Conservation (phyloP, 92 coral and sea anemone genomes). For the Desmophyllum pertusum region DNA sequence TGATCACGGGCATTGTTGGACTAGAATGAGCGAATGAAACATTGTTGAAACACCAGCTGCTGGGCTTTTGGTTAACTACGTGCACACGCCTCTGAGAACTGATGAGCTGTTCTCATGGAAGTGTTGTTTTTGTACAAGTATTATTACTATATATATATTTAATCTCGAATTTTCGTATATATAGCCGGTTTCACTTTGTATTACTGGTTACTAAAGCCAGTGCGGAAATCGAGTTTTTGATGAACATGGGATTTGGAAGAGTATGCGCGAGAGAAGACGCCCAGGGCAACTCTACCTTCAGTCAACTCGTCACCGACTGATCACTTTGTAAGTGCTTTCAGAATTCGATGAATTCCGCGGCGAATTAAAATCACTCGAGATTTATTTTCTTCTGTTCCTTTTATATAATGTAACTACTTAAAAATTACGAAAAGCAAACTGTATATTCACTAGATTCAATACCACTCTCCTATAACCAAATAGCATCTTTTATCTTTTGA, state of each 20-base stretch:
- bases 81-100: background rate
- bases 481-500: too few relatives aligned
- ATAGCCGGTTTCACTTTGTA: background rate
- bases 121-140: background rate
- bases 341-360: too few relatives aligned
- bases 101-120: background rate
- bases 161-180: background rate
- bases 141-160: background rate
- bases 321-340: too few relatives aligned
- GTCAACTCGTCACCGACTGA: background rate
- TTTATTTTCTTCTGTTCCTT: background rate
- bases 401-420: background rate
- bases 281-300: background rate
- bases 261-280: background rate
- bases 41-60: background rate
- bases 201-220: background rate
- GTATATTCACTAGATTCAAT: background rate
- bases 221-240: background rate
- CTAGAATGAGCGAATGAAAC: background rate
- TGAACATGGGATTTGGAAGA: background rate
- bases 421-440: background rate
- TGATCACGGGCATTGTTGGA: background rate
- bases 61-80: background rate
- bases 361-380: too few relatives aligned
- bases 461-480: too few relatives aligned